phyloP scores from a whole-genome alignment of 2,888 invertebrate genomes.

The Xestobium rufovillosum region DNA sequence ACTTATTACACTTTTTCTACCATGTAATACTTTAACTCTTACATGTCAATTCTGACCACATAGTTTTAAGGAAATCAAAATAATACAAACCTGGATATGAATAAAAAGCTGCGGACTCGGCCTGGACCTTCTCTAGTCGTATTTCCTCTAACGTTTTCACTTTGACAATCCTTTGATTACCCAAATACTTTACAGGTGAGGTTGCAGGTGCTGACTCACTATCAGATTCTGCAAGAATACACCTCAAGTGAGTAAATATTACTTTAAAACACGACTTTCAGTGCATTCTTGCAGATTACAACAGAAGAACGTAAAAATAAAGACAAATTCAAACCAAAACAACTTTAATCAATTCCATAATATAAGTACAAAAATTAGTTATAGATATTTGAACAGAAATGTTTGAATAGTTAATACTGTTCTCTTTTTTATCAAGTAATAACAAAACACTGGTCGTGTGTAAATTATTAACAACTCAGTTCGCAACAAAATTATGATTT shows the following conservation, averaged over 20 bases:
- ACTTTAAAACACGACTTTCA: slow-evolving; percentile 10
- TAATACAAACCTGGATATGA: slow-evolving; percentile 54
- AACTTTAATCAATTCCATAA: slow-evolving; percentile 24
- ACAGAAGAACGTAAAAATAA: slow-evolving; percentile 21
- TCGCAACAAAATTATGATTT: background rate
- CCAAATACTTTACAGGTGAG: slow-evolving; percentile 51
- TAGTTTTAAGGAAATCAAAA: no score
- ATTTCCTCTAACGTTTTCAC: slow-evolving; percentile 63
- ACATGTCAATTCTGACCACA: no score
- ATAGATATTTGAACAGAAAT: background rate
- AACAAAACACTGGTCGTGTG: no score
- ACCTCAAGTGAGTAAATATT: slow-evolving; percentile 32
- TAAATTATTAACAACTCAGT: no score
- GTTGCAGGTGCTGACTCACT: slow-evolving; percentile 61
- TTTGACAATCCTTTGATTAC: slow-evolving; percentile 42
- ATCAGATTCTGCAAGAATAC: slow-evolving; percentile 74
- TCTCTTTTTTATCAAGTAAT: no score
- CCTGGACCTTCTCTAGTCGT: slow-evolving; percentile 61
- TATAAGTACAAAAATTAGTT: slow-evolving; percentile 12
- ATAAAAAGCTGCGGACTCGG: slow-evolving; percentile 65
- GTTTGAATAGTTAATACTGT: background rate
- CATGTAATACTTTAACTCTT: no score
- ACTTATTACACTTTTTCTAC: no score
- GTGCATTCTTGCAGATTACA: slow-evolving; percentile 43
- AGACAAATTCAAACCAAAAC: slow-evolving; percentile 26